Base-by-base conservation (phyloP, 2,888 invertebrate species). In the Catocala fraxini region DNA sequence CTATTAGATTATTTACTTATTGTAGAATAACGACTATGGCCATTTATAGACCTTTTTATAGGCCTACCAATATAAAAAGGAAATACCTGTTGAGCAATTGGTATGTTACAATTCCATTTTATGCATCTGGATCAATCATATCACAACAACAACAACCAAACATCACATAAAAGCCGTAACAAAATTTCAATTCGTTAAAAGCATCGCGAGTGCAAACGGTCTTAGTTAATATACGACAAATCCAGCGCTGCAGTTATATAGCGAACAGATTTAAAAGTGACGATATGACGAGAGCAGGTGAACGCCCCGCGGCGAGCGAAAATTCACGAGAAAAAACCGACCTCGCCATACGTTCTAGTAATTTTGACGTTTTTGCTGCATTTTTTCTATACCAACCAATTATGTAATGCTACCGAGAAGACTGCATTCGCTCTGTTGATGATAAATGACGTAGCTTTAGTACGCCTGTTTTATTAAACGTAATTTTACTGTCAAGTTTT, bases 241-340 rank as follows among this genome's bases (percentile, higher is more conserved):
- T 51, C 52, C 48, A 55, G 49, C 49, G 56, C 57, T 74, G 70
- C 74, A 66, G 53, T 65, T 65, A 61, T 68, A 15, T 13, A 79
- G 81, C 82, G 78, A 79, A 77, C 65, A 81, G 80, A 85, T 85
- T 82, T 80, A 83, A 85, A 79, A 71, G 77, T 77, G 67, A 63
- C 52, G 62, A 71, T 71, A 63, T 69, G 71, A 62, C 55, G 63
- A 74, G 75, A 65, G 65, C 72, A 78, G 86, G 85, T 86, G 80
- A 86, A 87, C 75, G 89, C 66, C 84, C 88, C 58, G 54, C 57
- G 56, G 65, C 63, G 68, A 73, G 74, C 74, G 66, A 81, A 82
- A 79, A 82, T 82, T 79, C 77, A 71, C 75, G 64, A 71, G 65
- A 54, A 69, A 65, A 67, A 70, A 65, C 72, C 71, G 77, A 75